A percentile compares a stretch with the other conserved stretches of the same genome.
phyloP scores from a whole-genome alignment of 2,888 invertebrate genomes.

The Megalurothrips usitatus region DNA sequence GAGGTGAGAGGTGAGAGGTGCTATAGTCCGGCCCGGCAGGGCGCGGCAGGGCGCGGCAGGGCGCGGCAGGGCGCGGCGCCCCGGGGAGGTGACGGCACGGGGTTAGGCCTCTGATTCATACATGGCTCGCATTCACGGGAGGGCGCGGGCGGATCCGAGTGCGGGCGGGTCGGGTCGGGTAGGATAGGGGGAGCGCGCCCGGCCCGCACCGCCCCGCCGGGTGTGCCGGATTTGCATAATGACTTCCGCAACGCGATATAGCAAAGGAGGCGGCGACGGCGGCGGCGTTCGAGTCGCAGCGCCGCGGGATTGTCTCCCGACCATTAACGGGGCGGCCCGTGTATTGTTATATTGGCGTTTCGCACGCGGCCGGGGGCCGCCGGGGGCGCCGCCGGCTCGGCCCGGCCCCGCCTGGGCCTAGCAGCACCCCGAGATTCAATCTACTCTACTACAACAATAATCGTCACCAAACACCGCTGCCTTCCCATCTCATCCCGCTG shows the following conservation, averaged over 20 bases:
- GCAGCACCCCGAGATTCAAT: background rate
- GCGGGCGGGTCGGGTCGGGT: no score
- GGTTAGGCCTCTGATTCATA: constrained; percentile 6
- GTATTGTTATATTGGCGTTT: background rate
- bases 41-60: no score
- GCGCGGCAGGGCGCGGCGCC: no score
- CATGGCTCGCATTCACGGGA: background rate
- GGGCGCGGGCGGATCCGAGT: no score
- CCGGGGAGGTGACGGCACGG: background rate
- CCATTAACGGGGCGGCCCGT: background rate
- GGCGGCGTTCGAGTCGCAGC: background rate
- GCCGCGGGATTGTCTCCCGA: background rate
- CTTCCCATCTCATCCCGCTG: no score
- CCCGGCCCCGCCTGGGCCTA: background rate
- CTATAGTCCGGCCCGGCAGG: no score
- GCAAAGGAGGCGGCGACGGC: background rate
- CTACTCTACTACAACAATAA: background rate
- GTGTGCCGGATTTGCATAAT: background rate
- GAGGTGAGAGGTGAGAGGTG: no score
- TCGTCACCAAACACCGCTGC: background rate
- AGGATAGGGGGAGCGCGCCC: no score
- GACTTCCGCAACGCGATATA: constrained; percentile 23
- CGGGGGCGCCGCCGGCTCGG: background rate
- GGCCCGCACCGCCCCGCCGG: no score
- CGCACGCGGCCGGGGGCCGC: background rate